Conservation (phyloP, 2,888 invertebrate genomes). For the Phalangium opilio region DNA sequence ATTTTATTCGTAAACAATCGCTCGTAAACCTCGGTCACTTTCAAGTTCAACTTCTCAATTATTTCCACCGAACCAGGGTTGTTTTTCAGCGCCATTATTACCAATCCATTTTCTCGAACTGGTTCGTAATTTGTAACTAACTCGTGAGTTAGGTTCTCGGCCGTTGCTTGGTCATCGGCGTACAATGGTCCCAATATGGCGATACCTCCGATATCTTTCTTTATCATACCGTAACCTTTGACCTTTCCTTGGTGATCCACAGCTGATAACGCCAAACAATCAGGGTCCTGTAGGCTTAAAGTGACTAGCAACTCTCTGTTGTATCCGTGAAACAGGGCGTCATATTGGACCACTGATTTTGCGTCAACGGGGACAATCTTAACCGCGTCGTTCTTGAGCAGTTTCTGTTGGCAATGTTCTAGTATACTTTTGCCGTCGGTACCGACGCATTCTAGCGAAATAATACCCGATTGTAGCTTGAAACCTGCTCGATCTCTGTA, state of each 20-base stretch:
- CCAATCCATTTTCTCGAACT: conserved; percentile 6
- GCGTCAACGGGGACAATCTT: conserved; percentile 6
- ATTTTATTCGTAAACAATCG: too few species aligned
- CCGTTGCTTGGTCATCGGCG: conserved; percentile 11
- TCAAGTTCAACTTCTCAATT: conserved; percentile 6
- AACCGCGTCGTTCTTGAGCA: conserved; percentile 4
- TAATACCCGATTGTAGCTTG: not conserved
- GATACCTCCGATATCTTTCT: conserved; percentile 4
- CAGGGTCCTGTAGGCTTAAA: conserved; percentile 5
- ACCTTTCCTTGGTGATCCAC: conserved; percentile 3
- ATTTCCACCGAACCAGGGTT: conserved; percentile 7
- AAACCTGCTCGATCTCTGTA: conserved; percentile 15
- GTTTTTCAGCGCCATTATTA: conserved; percentile 10
- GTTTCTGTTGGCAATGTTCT: conserved; percentile 3
- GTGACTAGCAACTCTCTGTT: conserved; percentile 5
- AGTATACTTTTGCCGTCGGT: conserved; percentile 3
- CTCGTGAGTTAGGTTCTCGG: conserved; percentile 8
- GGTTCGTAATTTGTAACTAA: conserved; percentile 4
- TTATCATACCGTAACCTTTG: conserved; percentile 14
- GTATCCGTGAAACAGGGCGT: conserved; percentile 7
- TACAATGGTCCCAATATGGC: conserved; percentile 12
- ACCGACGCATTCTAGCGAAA: not conserved
- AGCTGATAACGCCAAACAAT: conserved; percentile 9
- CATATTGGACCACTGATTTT: conserved; percentile 8
- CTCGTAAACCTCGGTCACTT: conserved; percentile 3